Evolutionary conservation across 1,140 invertebrate genomes (phyloP).

Genomic region (Lutraria rhynchaena): DNA sequence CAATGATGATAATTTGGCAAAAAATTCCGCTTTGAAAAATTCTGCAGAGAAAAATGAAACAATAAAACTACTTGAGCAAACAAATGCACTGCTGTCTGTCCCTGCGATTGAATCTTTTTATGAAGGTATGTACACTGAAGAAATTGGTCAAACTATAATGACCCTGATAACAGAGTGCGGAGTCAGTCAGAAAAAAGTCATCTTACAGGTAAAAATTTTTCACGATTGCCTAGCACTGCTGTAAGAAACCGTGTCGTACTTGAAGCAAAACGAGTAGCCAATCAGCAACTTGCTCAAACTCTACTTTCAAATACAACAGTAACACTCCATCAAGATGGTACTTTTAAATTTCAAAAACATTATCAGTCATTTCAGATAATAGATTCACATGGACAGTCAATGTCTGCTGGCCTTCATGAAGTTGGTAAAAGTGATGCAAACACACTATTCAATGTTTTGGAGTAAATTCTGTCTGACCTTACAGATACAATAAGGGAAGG

Average conservation of each 20-base stretch:
- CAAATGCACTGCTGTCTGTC: not conserved
- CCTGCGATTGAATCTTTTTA: not conserved
- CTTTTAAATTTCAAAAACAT: conserved; percentile 21
- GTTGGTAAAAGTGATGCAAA: not conserved
- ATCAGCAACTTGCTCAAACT: not conserved
- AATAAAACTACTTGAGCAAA: not conserved
- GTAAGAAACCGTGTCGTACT: not conserved
- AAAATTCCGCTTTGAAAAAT: not conserved
- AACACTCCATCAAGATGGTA: conserved; percentile 15
- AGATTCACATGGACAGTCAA: not conserved
- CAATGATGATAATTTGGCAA: not conserved
- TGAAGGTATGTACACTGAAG: not conserved
- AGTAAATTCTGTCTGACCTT: not conserved
- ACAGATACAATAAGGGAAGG: not conserved
- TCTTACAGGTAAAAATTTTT: conserved; percentile 7
- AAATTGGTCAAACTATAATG: not conserved
- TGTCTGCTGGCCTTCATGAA: conserved; percentile 9
- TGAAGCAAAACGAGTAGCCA: conserved; percentile 9
- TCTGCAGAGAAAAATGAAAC: not conserved
- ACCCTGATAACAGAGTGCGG: not conserved
- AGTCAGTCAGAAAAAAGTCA: conserved; percentile 2
- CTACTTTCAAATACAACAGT: not conserved
- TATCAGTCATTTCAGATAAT: conserved; percentile 1
- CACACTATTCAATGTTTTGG: not conserved
- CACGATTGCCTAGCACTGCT: conserved; percentile 11